Evolutionary conservation across 1,140 invertebrate genomes (phyloP), one percentile per base, ranked within the genome.

Genomic region (Globodera ellingtonae): DNA sequence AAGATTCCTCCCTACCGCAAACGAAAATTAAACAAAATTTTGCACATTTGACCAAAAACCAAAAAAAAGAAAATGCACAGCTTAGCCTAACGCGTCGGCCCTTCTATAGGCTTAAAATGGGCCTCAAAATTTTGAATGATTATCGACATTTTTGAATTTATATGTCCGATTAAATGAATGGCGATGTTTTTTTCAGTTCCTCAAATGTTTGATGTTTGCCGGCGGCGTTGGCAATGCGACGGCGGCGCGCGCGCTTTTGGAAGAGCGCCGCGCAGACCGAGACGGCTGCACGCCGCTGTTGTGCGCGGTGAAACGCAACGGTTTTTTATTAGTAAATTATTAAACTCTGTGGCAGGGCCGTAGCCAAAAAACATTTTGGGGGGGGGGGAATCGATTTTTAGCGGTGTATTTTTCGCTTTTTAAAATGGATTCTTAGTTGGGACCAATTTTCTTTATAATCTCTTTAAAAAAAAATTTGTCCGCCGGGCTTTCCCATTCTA

Each of bases 211-310:
- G 18, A 62, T 62, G 56, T 62, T 15, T 15, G 56, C 18, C 13
- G 56, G 56, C 50, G 7, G 50, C 50, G 50, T 13, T 7, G 50
- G 10, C 13, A 70, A 70, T 10, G 67, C 5, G 24, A 21, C 21
- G 35, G n/a, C 35, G 35, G n/a, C 9, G 2, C 46, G 35, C 10
- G 35, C 67, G 67, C 35, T 70, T n/a, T 47, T 70, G 24, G 21
- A 44, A 6, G 35, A 70, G 24, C 24, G 67, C 6, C 35, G 35
- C 67, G 35, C 35, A 10, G 67, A 70, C 35, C 24, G 35, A 44
- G 75, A 77, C 69, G 75, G 75, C 6, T 77, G 9, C n/a, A 77
- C 75, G 52, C 75, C 75, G 8, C 44, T 77, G 69, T 47, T 77
- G 46, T 77, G 75, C 69, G 75, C 75, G 47, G 75, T 77, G 7